These are phyloP conservation scores for Leucoraja erinaceus DNA, from an alignment of 2,113 vertebrate genomes.

Conservation along the genomic window DNA sequence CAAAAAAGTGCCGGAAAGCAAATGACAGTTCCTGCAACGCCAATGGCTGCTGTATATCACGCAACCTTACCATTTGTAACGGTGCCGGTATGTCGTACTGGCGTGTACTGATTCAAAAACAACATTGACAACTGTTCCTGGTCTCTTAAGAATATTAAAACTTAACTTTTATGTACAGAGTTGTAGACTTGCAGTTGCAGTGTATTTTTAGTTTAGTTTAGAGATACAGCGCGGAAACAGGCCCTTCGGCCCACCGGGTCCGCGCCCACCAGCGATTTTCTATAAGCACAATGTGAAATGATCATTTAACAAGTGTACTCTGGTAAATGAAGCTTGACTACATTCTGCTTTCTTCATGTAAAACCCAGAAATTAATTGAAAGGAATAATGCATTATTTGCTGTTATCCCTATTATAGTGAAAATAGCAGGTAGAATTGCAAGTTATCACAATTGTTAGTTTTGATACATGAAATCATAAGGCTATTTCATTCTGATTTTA, in stretches of 20 bases:
- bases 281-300: background rate
- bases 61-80: too few relatives aligned
- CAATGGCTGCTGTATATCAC: too few relatives aligned
- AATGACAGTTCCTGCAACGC: too few relatives aligned
- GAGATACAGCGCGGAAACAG: too few relatives aligned
- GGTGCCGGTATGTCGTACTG: too few relatives aligned
- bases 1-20: too few relatives aligned
- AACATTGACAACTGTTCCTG: background rate
- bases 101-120: too few relatives aligned
- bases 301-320: background rate
- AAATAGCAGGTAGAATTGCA: slow-evolving; percentile 6
- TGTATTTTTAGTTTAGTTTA: background rate
- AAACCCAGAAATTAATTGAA: background rate
- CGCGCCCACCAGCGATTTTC: background rate
- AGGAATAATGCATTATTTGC: background rate
- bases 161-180: background rate
- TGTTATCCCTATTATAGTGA: background rate
- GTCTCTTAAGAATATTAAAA: background rate
- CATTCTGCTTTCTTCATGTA: background rate
- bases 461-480: background rate
- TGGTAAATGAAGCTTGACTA: background rate
- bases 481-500: background rate
- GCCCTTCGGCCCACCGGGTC: too few relatives aligned
- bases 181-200: background rate
- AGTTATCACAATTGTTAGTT: background rate